Conservation (phyloP, 1,140 invertebrate species). For the Ptiloglossa arizonensis region DNA sequence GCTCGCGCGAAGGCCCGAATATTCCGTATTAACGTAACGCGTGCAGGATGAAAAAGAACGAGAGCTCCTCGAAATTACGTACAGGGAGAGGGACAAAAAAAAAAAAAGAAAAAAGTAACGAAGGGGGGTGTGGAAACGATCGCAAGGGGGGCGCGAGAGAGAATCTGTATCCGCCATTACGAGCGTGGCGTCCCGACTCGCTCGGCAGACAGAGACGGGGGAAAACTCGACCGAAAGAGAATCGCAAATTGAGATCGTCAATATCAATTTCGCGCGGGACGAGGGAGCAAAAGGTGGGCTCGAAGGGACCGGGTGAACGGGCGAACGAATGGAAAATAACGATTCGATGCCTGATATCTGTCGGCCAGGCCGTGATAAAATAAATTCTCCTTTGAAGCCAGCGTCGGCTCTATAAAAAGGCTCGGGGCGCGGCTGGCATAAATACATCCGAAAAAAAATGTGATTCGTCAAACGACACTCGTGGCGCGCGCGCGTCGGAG, state of each 20-base stretch:
- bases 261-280: constrained; percentile 58
- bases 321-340: constrained; percentile 62
- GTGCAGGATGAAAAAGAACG: constrained; percentile 1
- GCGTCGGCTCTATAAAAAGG: constrained; percentile 40
- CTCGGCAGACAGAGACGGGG: not conserved
- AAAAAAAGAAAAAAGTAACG: constrained; percentile 12
- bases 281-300: constrained; percentile 52
- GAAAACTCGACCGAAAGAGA: constrained; percentile 41
- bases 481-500: not conserved
- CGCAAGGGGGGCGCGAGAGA: not conserved
- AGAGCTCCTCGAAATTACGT: constrained; percentile 17
- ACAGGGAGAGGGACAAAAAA: not conserved
- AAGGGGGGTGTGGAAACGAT: not conserved
- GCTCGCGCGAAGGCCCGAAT: not conserved
- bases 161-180: constrained; percentile 42
- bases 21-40: constrained; percentile 25
- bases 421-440: constrained; percentile 20
- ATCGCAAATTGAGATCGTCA: constrained; percentile 65
- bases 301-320: constrained; percentile 50
- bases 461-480: constrained; percentile 45
- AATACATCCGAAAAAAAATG: constrained; percentile 51
- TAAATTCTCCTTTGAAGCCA: constrained; percentile 47
- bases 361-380: constrained; percentile 61
- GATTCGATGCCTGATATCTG: constrained; percentile 62
- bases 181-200: not conserved